Percentiles rank a stretch among this genome's conserved stretches.
Conservation (phyloP, 23 tunicate species). For the Trididemnum clinides region DNA sequence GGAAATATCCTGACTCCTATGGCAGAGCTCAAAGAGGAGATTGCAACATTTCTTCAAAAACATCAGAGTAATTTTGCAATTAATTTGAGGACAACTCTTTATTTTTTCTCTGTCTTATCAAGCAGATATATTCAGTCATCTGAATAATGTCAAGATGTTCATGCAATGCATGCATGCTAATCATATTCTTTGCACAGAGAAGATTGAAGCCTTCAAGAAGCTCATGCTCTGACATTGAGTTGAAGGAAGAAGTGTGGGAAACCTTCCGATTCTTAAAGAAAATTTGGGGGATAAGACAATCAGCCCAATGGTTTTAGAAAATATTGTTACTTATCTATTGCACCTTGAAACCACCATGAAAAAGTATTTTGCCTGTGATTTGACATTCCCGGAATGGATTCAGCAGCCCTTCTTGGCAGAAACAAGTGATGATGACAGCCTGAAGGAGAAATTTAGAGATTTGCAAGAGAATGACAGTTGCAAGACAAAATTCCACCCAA, state of each 20-base stretch:
- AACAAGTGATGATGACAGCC: no score
- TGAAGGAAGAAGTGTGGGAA: no score
- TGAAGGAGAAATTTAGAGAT: no score
- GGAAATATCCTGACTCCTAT: not conserved
- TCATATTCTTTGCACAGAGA: no score
- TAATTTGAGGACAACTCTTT: not conserved
- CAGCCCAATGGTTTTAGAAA: no score
- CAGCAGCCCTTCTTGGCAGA: no score
- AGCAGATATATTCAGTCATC: not conserved
- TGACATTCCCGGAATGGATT: no score
- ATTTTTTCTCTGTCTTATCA: not conserved
- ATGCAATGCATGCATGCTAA: not conserved
- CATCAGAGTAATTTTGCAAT: not conserved
- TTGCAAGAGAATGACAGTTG: not conserved
- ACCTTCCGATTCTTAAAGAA: no score
- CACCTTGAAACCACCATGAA: no score
- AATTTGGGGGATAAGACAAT: no score
- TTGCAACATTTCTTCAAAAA: not conserved
- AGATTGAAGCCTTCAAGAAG: no score
- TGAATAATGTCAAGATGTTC: not conserved
- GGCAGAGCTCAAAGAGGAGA: not conserved
- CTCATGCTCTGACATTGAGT: not conserved
- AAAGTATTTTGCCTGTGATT: not conserved
- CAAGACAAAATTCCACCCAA: not conserved
- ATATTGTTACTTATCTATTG: no score